These are phyloP conservation scores for Papilio glaucus DNA, from an alignment of 1,140 invertebrate species.

Conservation along the genomic window DNA sequence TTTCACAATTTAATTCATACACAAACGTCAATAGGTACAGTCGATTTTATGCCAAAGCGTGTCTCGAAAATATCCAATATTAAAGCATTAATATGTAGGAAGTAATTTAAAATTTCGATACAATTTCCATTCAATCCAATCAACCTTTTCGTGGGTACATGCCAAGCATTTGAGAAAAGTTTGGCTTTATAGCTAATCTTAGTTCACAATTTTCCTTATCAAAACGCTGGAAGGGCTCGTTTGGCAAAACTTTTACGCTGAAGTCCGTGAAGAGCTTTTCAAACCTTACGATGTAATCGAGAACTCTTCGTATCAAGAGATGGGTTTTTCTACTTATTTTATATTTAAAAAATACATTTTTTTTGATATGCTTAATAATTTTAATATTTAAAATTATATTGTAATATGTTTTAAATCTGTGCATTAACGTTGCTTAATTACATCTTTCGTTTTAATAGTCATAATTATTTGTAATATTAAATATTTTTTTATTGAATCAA, in stretches of 20 bases:
- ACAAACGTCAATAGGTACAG: neutral
- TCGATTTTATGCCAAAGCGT: neutral
- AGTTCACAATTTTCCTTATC: slow-evolving; percentile 35
- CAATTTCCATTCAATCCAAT: slow-evolving; percentile 27
- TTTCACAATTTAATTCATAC: neutral
- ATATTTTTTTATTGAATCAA: too few relatives aligned
- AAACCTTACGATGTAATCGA: slow-evolving; percentile 14
- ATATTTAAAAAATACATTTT: slow-evolving; percentile 9
- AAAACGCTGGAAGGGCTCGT: slow-evolving; percentile 30
- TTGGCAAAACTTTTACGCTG: slow-evolving; percentile 24
- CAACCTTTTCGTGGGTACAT: slow-evolving; percentile 24
- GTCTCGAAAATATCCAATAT: slow-evolving; percentile 6
- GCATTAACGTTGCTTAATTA: too few relatives aligned
- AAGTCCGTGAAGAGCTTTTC: slow-evolving; percentile 12
- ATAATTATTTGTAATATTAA: too few relatives aligned
- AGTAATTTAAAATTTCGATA: slow-evolving; percentile 21
- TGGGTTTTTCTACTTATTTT: neutral
- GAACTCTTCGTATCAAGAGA: slow-evolving; percentile 2
- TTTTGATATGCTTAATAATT: too few relatives aligned
- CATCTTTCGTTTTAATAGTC: too few relatives aligned
- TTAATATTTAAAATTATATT: too few relatives aligned
- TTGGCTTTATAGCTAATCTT: slow-evolving; percentile 27
- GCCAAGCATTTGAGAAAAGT: slow-evolving; percentile 20
- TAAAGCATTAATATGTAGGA: slow-evolving; percentile 20
- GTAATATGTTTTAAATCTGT: too few relatives aligned